These are phyloP conservation scores for Nerophis lumbriciformis DNA, from an alignment of 2,113 vertebrate species.

Conservation along the genomic window DNA sequence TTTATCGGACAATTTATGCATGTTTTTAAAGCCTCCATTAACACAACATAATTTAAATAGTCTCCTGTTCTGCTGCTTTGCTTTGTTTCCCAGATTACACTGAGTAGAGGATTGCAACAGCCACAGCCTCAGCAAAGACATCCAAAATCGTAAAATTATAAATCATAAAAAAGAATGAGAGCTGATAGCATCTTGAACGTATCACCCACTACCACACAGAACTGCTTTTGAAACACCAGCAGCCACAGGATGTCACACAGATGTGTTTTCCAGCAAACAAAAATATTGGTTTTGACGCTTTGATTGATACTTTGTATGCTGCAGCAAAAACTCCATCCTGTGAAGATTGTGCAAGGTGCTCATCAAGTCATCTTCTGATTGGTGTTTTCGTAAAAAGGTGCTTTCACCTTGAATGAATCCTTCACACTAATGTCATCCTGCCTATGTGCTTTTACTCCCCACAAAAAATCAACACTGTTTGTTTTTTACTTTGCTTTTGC, in stretches of 20 bases:
- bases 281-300: background rate
- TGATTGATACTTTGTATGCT: constrained; percentile 19
- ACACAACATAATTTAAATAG: too few species aligned
- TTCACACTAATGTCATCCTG: constrained; percentile 31
- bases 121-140: too few species aligned
- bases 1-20: too few species aligned
- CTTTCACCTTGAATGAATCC: constrained; percentile 22
- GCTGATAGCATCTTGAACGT: too few species aligned
- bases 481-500: background rate
- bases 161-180: too few species aligned
- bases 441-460: constrained; percentile 3
- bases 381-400: constrained; percentile 26
- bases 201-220: too few species aligned
- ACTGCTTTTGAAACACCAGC: background rate
- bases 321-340: constrained; percentile 5
- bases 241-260: constrained; percentile 10
- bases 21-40: too few species aligned
- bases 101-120: too few species aligned
- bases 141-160: too few species aligned
- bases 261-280: background rate
- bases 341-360: constrained; percentile 2
- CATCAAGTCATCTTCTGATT: constrained; percentile 47
- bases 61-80: too few species aligned
- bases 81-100: too few species aligned
- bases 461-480: constrained; percentile 17